Base-by-base conservation (phyloP, 2,888 invertebrate genomes). In the Hybos culiciformis region DNA sequence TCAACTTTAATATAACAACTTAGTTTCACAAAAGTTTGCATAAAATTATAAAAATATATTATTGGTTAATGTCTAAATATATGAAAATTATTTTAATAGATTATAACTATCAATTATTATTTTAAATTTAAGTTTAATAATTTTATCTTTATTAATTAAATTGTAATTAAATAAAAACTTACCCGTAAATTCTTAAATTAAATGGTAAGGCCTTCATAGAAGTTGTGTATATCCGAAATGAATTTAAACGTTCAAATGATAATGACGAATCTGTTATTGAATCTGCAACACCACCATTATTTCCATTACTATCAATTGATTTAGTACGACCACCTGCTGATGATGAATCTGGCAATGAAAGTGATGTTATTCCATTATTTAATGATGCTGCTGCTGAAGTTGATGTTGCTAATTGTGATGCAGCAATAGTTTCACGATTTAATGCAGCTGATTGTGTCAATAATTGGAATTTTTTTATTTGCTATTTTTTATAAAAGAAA, bases 391-490 rank as follows among this genome's bases (percentile, higher is more conserved):
- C 36, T 36, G 44, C 20, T 21, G 54, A 58, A 51, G 60, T 63
- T 53, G 64, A 64, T 54, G 66, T 62, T 51, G 63, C 64, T 58
- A 64, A 59, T 59, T 63, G 62, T 48, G 66, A 65, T 49, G 66
- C 60, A 51, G 66, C 62, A 53, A 63, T 62, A 50, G 62, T 61
- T 60, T 67, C 65, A 47, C 66, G 62, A 54, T 63, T 65, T 48
- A 66, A 51, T 33, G 65, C 61, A 42, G 65, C 65, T 50, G 63
- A 62, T 57, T 67, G 66, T 49, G 66, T 63, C 49, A 67, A 56
- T 47, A 60, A 56, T 54, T 66, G 66, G 48, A 66, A 56, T 54
- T 66, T 63, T 56, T 64, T 61, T 51, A 66, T 63, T 65, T 66
- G 66, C 66, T 66, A 59, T 46, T 48, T 51, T 48, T 48, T 49